Evolutionary conservation across 2,797 vertebrate species (phyloP), one percentile per base, ranked within the genome.

Genomic region (Hafferia zeledoni): DNA sequence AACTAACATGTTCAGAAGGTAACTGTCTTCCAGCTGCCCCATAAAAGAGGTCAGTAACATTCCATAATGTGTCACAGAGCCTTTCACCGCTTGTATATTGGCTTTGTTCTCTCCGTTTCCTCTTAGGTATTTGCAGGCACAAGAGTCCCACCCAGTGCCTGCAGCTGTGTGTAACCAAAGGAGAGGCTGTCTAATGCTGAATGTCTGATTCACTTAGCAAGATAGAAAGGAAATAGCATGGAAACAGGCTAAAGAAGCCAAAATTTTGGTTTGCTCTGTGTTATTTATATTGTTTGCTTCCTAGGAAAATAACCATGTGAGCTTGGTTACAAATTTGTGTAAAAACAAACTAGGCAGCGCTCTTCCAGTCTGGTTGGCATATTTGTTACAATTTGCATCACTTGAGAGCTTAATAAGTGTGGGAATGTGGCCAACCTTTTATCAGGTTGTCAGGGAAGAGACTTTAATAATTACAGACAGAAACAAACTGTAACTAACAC

Each of bases 401-500:
- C 82, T 93, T 84, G 70, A 90, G 93, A 90, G 90, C 70, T 93
- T 94, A 97, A 85, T 91, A 89, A 89, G 67, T 91, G 33, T 76
- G 91, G 94, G 92, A 96, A 85, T 41, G 65, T 74, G 77, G 87
- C 90, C 95, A 96, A 81, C 75, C 92, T 89, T 96, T 96, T 95
- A 94, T 96, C 94, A 93, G 91, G 90, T 94, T 96, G 95, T 94
- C 89, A 82, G 20, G 84, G 85, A 96, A 94, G 91, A 94, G 82
- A 69, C 78, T 95, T 95, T 93, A 94, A 94, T 96, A 95, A 95
- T 94, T 96, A 87, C 86, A 95, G 90, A 94, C 89, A 94, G 94
- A 96, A 95, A 93, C 82, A 96, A 95, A 95, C 95, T 96, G 89
- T 95, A 97, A 93, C 95, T 90, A 96, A 93, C 79, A 89, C 90